These are phyloP conservation scores for Chrysoperla carnea DNA, from an alignment of 1,140 invertebrate species.

Conservation along the genomic window DNA sequence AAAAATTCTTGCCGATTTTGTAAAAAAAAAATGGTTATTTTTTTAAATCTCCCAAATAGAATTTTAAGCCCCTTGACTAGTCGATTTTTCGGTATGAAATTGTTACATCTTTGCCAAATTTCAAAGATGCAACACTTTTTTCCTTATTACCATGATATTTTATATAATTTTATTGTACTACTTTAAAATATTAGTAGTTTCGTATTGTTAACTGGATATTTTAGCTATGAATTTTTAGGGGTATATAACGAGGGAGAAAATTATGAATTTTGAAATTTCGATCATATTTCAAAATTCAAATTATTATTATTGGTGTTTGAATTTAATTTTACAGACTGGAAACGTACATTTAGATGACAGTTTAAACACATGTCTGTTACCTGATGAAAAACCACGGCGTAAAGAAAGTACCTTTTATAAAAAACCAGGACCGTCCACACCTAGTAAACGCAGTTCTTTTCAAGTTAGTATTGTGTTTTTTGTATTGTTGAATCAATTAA, in stretches of 20 bases:
- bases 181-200: no score
- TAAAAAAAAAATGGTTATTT: no score
- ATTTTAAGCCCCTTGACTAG: no score
- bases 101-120: no score
- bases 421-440: conserved; percentile 65
- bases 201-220: no score
- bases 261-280: conserved; percentile 6
- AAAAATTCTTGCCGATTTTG: no score
- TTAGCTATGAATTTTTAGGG: no score
- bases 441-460: conserved; percentile 52
- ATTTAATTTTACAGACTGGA: conserved; percentile 24
- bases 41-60: no score
- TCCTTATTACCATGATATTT: no score
- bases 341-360: conserved; percentile 37
- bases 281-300: background rate
- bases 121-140: no score
- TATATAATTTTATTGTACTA: no score
- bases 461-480: conserved; percentile 20
- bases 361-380: conserved; percentile 34
- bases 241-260: conserved; percentile 2
- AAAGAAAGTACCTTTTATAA: conserved; percentile 54
- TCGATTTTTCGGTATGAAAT: no score
- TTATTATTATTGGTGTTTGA: background rate
- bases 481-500: background rate
- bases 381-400: conserved; percentile 29